Evolutionary conservation across 2,888 invertebrate species (phyloP).

Genomic region (Tanypteryx hageni): DNA sequence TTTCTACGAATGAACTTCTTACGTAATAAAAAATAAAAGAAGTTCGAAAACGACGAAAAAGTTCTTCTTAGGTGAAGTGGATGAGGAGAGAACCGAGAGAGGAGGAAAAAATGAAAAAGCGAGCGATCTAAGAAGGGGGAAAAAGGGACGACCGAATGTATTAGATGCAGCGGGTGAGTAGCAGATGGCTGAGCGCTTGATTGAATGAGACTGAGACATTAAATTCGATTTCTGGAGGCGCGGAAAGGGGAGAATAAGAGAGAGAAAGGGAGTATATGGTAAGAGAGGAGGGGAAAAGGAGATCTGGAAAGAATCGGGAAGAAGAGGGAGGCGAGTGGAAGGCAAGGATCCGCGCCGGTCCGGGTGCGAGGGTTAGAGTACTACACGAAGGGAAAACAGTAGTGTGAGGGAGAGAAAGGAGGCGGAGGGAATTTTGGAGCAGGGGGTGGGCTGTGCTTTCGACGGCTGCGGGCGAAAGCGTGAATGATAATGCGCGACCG

Average conservation of each 20-base stretch:
- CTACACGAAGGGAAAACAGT: neutral
- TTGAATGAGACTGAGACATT: conserved; percentile 8
- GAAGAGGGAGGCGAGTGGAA: neutral
- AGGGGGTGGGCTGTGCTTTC: neutral
- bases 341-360: neutral
- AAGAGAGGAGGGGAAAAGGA: neutral
- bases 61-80: too few relatives aligned
- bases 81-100: too few relatives aligned
- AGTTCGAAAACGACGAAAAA: too few relatives aligned
- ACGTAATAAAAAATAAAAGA: too few relatives aligned
- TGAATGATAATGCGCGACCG: conserved; percentile 48
- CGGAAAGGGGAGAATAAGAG: too few relatives aligned
- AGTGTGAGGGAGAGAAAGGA: too few relatives aligned
- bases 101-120: neutral
- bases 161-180: neutral
- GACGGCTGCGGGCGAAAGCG: neutral
- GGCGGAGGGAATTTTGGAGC: conserved; percentile 19
- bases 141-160: neutral
- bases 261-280: too few relatives aligned
- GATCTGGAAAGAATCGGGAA: neutral
- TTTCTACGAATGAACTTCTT: too few relatives aligned
- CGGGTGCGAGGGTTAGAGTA: conserved; percentile 5
- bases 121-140: neutral
- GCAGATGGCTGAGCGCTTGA: neutral
- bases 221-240: neutral